Evolutionary conservation across 2,797 vertebrate species (phyloP).

Genomic region (Brachymystax lenok): DNA sequence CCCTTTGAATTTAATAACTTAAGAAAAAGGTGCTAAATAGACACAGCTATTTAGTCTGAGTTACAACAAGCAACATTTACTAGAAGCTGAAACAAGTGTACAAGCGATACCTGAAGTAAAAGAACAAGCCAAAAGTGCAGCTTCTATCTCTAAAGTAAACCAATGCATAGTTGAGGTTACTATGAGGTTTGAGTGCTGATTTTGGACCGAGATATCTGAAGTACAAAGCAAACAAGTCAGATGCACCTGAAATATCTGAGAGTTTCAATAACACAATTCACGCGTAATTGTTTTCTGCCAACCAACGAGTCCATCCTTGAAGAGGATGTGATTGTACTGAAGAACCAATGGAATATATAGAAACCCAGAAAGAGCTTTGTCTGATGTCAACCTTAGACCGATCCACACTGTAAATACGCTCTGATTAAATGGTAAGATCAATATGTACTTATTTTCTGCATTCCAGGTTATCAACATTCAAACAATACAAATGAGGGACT

Average conservation of each 20-base stretch:
- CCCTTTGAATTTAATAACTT: background rate
- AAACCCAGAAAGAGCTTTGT: conserved; percentile 43
- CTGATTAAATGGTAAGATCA: conserved; percentile 56
- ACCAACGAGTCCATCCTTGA: conserved; percentile 9
- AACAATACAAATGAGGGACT: conserved; percentile 37
- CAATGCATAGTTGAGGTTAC: background rate
- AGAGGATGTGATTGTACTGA: conserved; percentile 37
- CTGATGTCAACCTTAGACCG: conserved; percentile 48
- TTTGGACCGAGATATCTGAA: background rate
- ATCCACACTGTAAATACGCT: conserved; percentile 46
- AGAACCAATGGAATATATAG: conserved; percentile 51
- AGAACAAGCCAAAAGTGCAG: background rate
- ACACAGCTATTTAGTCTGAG: background rate
- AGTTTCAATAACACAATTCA: background rate
- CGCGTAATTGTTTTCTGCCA: conserved; percentile 22
- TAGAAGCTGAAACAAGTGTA: background rate
- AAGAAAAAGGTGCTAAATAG: background rate
- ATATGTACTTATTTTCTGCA: conserved; percentile 42
- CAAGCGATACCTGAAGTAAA: background rate
- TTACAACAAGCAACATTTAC: background rate
- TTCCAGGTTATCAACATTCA: conserved; percentile 35
- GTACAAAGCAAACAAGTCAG: background rate
- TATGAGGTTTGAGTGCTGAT: background rate
- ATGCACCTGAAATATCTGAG: background rate
- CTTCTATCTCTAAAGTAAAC: background rate